Conservation (phyloP, 2,888 invertebrate species). For the Eurytoma californica region DNA sequence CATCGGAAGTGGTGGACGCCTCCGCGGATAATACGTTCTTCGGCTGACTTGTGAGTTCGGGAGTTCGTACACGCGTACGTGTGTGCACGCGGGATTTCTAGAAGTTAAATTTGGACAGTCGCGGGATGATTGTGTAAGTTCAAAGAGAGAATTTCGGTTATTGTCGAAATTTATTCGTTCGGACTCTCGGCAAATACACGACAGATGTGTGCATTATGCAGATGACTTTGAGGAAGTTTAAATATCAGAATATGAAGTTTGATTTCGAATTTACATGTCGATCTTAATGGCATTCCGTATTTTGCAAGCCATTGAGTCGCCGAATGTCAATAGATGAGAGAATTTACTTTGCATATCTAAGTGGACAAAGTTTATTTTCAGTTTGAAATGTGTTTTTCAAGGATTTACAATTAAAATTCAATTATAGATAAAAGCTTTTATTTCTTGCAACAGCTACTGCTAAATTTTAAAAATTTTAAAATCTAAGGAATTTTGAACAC, state of each 20-base stretch:
- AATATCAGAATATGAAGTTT: constrained; percentile 27
- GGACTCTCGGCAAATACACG: neutral
- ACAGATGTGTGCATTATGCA: constrained; percentile 21
- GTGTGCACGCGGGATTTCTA: neutral
- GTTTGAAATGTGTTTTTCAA: too few relatives aligned
- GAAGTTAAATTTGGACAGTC: constrained; percentile 3
- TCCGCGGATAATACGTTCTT: constrained; percentile 32
- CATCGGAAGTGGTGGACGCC: constrained; percentile 25
- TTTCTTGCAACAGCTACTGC: too few relatives aligned
- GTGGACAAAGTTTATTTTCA: too few relatives aligned
- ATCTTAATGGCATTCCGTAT: constrained; percentile 36
- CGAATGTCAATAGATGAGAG: constrained; percentile 12
- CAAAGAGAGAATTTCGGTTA: too few relatives aligned
- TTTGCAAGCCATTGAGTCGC: constrained; percentile 23
- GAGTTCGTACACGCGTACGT: neutral
- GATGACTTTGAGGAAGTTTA: constrained; percentile 19
- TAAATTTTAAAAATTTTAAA: too few relatives aligned
- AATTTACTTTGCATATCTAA: too few relatives aligned
- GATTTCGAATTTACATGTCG: constrained; percentile 27
- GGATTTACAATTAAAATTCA: too few relatives aligned
- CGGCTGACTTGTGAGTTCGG: neutral
- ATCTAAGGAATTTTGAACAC: too few relatives aligned
- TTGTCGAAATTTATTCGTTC: too few relatives aligned
- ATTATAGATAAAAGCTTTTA: too few relatives aligned
- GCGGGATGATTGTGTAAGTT: too few relatives aligned